Percentiles rank a stretch among this genome's conserved stretches.
phyloP scores from a whole-genome alignment of 30 jellyfish, hydroid and myxozoan genomes.

The Hydractinia symbiolongicarpus region DNA sequence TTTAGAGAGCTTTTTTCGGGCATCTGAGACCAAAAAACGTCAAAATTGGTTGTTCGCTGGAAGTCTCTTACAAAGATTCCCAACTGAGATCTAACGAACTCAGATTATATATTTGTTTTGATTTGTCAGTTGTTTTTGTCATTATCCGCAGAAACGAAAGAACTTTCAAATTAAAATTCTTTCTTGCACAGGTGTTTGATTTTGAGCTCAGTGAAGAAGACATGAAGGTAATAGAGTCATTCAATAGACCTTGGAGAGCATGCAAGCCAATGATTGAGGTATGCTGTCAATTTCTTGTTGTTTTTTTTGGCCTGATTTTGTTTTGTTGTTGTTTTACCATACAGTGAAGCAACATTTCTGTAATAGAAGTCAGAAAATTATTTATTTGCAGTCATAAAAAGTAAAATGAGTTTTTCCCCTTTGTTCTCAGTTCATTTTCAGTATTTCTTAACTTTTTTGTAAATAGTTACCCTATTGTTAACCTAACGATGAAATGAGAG shows the following conservation, averaged over 20 bases:
- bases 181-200: conserved; percentile 68
- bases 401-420: too few relatives aligned
- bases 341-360: too few relatives aligned
- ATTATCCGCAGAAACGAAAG: not conserved
- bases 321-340: not conserved
- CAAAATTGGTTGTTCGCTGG: not conserved
- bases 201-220: conserved; percentile 63
- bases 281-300: conserved; percentile 1
- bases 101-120: not conserved
- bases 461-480: too few relatives aligned
- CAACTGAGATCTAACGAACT: not conserved
- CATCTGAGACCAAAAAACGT: not conserved
- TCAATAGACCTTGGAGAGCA: conserved; percentile 84
- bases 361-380: too few relatives aligned
- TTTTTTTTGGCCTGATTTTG: not conserved
- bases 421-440: too few relatives aligned
- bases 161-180: not conserved
- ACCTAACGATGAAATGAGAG: too few relatives aligned
- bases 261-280: conserved; percentile 77
- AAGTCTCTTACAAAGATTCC: not conserved
- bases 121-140: not conserved
- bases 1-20: not conserved
- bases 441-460: too few relatives aligned
- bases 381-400: too few relatives aligned
- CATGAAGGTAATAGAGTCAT: conserved; percentile 48